These are phyloP conservation scores for Martes flavigula DNA, from an alignment of 2,797 vertebrate genomes.

Conservation along the genomic window DNA sequence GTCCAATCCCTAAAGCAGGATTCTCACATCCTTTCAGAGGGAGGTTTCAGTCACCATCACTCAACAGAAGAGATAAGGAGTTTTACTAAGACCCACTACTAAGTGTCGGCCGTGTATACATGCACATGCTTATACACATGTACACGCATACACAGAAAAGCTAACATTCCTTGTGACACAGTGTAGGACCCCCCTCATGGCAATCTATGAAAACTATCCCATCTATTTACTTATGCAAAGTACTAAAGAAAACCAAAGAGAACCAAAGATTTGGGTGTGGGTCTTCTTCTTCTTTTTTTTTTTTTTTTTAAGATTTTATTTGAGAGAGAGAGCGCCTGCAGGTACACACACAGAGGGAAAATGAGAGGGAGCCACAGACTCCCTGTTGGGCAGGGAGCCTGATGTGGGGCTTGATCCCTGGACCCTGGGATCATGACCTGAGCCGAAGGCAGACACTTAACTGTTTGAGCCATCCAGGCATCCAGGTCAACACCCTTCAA, in stretches of 20 bases:
- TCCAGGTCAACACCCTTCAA: neutral
- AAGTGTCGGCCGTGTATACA: neutral
- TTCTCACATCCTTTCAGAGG: neutral
- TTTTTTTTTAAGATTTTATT: too few species aligned
- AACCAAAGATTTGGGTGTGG: neutral
- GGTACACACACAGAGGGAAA: neutral
- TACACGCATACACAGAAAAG: neutral
- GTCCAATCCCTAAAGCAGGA: neutral
- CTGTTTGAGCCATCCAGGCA: neutral
- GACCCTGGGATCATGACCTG: neutral
- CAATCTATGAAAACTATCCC: neutral
- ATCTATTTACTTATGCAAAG: neutral
- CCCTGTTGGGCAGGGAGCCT: neutral
- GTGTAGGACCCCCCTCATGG: neutral
- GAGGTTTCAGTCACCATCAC: neutral
- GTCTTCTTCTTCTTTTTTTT: neutral
- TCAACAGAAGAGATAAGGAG: neutral
- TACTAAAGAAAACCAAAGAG: neutral
- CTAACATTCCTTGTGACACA: neutral
- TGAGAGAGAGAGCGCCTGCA: too few species aligned
- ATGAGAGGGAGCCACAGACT: neutral
- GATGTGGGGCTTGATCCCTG: too few species aligned
- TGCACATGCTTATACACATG: neutral
- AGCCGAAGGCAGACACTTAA: neutral
- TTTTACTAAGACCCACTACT: neutral